A percentile compares a stretch with the other conserved stretches of the same genome.
Evolutionary conservation across 2,888 invertebrate species (phyloP).

Genomic region (Sepiola atlantica): DNA sequence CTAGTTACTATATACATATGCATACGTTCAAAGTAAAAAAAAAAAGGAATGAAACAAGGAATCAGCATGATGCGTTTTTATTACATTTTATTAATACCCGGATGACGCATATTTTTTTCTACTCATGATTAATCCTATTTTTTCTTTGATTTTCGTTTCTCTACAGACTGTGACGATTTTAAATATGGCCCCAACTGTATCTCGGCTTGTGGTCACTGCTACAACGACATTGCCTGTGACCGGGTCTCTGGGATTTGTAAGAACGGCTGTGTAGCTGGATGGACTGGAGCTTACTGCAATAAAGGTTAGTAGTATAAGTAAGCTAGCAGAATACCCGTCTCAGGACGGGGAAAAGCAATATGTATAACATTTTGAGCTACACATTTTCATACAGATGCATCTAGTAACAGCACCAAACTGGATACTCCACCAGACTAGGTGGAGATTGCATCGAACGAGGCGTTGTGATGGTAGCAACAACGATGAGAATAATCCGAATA

Average conservation of each 20-base stretch:
- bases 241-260: slow-evolving; percentile 62
- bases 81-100: neutral
- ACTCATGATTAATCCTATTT: neutral
- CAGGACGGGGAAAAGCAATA: too few species aligned
- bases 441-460: too few species aligned
- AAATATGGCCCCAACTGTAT: slow-evolving; percentile 65
- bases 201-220: slow-evolving; percentile 65
- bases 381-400: too few species aligned
- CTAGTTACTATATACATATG: too few species aligned
- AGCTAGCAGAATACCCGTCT: too few species aligned
- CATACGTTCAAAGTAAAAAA: too few species aligned
- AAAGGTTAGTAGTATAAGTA: slow-evolving; percentile 55
- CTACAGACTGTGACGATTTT: slow-evolving; percentile 57
- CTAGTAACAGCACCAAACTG: too few species aligned
- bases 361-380: too few species aligned
- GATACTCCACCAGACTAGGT: too few species aligned
- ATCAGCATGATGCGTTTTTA: neutral
- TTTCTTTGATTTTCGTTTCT: neutral
- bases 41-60: too few species aligned
- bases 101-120: neutral
- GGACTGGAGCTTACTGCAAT: slow-evolving; percentile 62
- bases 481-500: too few species aligned
- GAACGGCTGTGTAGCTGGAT: slow-evolving; percentile 64
- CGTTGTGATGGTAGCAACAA: too few species aligned
- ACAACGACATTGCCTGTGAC: slow-evolving; percentile 62